Percentiles rank a stretch among this genome's conserved stretches.
Evolutionary conservation across 1,140 invertebrate species (phyloP).

Genomic region (Vanessa tameamea): DNA sequence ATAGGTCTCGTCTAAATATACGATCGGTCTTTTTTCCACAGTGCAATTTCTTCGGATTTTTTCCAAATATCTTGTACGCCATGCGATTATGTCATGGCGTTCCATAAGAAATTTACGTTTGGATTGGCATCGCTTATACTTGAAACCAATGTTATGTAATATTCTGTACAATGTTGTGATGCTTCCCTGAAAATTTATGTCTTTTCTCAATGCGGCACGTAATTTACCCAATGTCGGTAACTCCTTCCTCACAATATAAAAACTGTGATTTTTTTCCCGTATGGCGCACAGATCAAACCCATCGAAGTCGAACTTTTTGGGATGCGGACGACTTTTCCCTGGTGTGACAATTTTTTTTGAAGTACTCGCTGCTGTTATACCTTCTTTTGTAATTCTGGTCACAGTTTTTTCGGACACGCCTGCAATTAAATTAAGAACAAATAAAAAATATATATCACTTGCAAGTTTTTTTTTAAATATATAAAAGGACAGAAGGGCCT

Average conservation of each 20-base stretch:
- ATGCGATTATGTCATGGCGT: too few species aligned
- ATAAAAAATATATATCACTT: constrained; percentile 19
- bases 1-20: too few species aligned
- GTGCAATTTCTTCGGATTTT: too few species aligned
- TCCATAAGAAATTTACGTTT: too few species aligned
- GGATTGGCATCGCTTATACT: too few species aligned
- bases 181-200: constrained; percentile 31
- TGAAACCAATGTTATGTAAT: constrained; percentile 31
- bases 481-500: too few species aligned
- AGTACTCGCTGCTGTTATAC: constrained; percentile 34
- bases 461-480: constrained; percentile 13
- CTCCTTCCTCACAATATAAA: constrained; percentile 32
- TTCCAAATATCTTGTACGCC: too few species aligned
- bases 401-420: constrained; percentile 40
- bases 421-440: constrained; percentile 30
- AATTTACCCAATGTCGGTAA: constrained; percentile 33
- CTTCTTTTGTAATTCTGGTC: constrained; percentile 35
- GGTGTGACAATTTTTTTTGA: constrained; percentile 6
- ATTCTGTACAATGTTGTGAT: constrained; percentile 28
- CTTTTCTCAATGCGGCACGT: constrained; percentile 19
- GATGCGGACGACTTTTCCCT: background rate
- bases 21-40: too few species aligned
- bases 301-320: constrained; percentile 24
- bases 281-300: constrained; percentile 39
- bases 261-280: constrained; percentile 39